phyloP scores from a whole-genome alignment of 2,888 invertebrate genomes.

The Mycalesis mineus region DNA sequence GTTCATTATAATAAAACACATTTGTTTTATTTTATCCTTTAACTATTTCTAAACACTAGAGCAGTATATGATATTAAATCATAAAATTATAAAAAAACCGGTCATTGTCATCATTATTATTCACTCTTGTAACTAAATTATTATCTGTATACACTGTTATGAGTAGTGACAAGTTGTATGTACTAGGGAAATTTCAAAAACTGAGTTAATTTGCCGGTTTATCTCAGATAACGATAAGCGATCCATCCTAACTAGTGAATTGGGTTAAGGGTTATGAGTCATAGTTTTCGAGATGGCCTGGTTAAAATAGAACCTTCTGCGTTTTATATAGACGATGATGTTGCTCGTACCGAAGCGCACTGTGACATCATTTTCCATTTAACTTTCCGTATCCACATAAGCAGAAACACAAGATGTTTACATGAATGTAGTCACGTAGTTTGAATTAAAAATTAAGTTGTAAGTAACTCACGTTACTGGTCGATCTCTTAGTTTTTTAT shows the following conservation, averaged over 20 bases:
- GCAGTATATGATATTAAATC: no score
- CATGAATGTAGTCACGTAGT: conserved; percentile 8
- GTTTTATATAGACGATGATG: neutral
- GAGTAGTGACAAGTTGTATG: no score
- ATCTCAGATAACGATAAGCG: neutral
- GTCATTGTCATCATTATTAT: no score
- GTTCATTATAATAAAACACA: no score
- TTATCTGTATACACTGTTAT: no score
- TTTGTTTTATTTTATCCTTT: no score
- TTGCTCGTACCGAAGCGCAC: neutral
- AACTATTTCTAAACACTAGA: no score
- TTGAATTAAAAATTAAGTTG: neutral
- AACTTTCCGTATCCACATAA: neutral
- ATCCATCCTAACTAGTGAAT: neutral
- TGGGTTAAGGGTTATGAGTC: neutral
- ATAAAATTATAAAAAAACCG: no score
- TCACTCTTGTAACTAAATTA: no score
- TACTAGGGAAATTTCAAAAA: no score
- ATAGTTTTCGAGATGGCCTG: neutral
- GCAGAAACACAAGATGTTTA: neutral
- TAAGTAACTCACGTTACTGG: conserved; percentile 55
- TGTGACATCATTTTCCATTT: neutral
- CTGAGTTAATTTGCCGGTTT: neutral
- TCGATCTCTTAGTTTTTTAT: conserved; percentile 57
- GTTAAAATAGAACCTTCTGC: neutral